These are phyloP conservation scores for Xiphias gladius DNA, from an alignment of 2,113 vertebrate species.

Conservation along the genomic window DNA sequence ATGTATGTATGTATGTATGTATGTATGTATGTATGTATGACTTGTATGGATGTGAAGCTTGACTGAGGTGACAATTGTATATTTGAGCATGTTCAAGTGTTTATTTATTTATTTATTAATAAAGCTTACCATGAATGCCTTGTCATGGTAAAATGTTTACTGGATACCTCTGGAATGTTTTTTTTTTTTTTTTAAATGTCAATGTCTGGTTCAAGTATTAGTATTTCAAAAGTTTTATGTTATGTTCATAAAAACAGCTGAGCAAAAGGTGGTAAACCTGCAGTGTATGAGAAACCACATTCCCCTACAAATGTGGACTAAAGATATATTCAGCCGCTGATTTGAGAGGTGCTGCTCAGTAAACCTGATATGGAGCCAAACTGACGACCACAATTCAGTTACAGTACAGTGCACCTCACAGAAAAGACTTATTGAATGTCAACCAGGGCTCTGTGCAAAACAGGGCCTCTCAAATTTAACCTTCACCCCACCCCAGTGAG, in stretches of 20 bases:
- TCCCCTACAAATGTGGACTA: background rate
- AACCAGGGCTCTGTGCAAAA: conserved; percentile 55
- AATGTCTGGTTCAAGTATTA: background rate
- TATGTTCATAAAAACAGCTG: background rate
- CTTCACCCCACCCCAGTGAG: conserved; percentile 42
- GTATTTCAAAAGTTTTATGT: conserved; percentile 10
- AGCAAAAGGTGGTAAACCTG: background rate
- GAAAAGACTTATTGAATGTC: conserved; percentile 55
- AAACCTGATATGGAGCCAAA: conserved; percentile 25
- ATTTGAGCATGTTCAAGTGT: conserved; percentile 5
- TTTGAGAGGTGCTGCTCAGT: conserved; percentile 10
- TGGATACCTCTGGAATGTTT: background rate
- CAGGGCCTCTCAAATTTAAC: conserved; percentile 69
- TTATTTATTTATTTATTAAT: too few relatives aligned
- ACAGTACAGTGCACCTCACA: conserved; percentile 27
- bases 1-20: too few relatives aligned
- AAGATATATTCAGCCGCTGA: background rate
- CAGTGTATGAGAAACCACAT: background rate
- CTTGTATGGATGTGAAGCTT: too few relatives aligned
- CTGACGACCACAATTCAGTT: conserved; percentile 47
- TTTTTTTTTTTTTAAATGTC: background rate
- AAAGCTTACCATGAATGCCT: conserved; percentile 28
- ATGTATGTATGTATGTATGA: too few relatives aligned
- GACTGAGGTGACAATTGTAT: background rate
- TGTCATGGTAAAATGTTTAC: conserved; percentile 27